Evolutionary conservation across 1,140 invertebrate species (phyloP), one percentile per base, ranked within the genome.

Genomic region (Sycophila sp.): DNA sequence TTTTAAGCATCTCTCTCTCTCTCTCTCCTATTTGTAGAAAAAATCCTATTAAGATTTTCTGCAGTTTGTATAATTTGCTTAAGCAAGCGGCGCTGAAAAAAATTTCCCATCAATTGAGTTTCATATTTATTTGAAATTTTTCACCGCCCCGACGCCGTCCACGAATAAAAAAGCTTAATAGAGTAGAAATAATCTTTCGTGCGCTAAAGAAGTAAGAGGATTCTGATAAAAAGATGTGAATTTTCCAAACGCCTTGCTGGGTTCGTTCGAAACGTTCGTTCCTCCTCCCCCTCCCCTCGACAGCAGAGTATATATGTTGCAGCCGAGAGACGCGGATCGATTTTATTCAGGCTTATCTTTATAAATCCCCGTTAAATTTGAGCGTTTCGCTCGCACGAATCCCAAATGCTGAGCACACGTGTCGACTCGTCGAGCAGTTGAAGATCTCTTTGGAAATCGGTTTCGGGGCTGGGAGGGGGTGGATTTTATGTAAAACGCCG

Each of bases 341-440:
- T 78, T 73, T 76, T 75, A 74, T 78, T 77, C 75, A 53, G 62
- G 32, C 75, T 73, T 72, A 78, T 78, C 76, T 78, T 68, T 64
- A 74, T 74, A 76, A 74, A 78, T 75, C 75, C 71, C 71, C 56
- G 73, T 73, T 77, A 78, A 73, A 78, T 74, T 73, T 75, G 64
- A 73, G 40, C 69, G 5, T 47, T 40, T 38, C 24, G 38, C 7
- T 36, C n/a, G 24, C n/a, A 15, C 58, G 7, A 72, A 59, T 40
- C 13, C 32, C 15, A 17, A 56, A 56, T 17, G 64, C 63, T 49
- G n/a, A n/a, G n/a, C n/a, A 22, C 53, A 67, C 34, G 49, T 30
- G 49, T 28, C 26, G 11, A 30, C 2, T 15, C 13, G 26, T 49
- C 5, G 13, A 17, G 24, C 28, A n/a, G 26, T 32, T 17, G 24